phyloP scores from a whole-genome alignment of 2,113 vertebrate species.

The Neomonachus schauinslandi region DNA sequence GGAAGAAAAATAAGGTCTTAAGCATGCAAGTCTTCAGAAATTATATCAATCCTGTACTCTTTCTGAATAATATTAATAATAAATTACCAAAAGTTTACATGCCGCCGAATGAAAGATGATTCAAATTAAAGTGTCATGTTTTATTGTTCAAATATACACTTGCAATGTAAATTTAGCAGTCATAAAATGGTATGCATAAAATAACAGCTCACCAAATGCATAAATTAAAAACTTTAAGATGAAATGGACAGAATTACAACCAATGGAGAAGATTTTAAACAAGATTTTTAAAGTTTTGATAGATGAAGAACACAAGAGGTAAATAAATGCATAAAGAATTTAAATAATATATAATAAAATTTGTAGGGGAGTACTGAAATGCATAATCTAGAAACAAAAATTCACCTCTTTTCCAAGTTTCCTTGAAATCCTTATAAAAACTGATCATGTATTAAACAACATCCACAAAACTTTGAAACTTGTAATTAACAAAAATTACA shows the following conservation, averaged over 20 bases:
- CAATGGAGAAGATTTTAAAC: background rate
- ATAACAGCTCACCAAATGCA: constrained; percentile 26
- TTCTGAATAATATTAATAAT: constrained; percentile 66
- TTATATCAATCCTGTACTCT: constrained; percentile 27
- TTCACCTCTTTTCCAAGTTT: background rate
- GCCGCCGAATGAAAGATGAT: constrained; percentile 61
- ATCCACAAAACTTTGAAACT: constrained; percentile 36
- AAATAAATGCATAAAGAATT: background rate
- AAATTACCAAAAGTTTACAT: constrained; percentile 51
- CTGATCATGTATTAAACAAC: background rate
- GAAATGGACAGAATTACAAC: constrained; percentile 41
- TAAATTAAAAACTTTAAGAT: constrained; percentile 67
- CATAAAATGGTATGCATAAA: constrained; percentile 62
- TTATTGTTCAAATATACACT: constrained; percentile 70
- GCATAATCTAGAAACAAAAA: constrained; percentile 14
- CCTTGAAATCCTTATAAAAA: constrained; percentile 19
- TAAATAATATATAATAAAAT: constrained; percentile 17
- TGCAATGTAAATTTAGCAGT: constrained; percentile 62
- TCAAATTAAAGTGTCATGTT: constrained; percentile 74
- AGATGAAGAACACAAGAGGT: background rate
- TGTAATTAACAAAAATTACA: constrained; percentile 38
- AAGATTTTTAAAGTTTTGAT: background rate
- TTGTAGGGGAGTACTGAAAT: constrained; percentile 13
- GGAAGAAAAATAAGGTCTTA: constrained; percentile 7
- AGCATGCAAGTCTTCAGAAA: constrained; percentile 17